Evolutionary conservation across 2,797 vertebrate species (phyloP).

Genomic region (Pangasius mekongensis): DNA sequence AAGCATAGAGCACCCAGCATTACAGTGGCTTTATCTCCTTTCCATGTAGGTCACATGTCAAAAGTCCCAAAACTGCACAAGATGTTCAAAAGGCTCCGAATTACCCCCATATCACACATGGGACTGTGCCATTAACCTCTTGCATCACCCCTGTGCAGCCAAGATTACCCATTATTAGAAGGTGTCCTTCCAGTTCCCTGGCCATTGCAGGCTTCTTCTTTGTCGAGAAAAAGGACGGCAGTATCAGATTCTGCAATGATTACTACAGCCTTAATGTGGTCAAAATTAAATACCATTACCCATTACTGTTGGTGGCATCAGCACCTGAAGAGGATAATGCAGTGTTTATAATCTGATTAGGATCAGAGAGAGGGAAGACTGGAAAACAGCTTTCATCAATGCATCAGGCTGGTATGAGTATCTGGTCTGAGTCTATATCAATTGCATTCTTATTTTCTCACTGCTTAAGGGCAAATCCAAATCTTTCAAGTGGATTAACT

Average conservation of each 20-base stretch:
- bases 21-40: neutral
- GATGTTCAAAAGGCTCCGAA: neutral
- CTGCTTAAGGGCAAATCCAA: neutral
- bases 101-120: neutral
- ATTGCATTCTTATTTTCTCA: neutral
- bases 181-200: neutral
- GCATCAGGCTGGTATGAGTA: neutral
- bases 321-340: neutral
- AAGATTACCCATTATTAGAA: neutral
- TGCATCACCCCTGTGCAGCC: neutral
- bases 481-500: neutral
- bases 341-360: neutral
- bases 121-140: neutral
- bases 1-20: neutral
- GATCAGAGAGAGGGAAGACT: neutral
- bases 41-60: neutral
- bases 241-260: neutral
- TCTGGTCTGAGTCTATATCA: neutral
- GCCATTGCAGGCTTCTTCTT: neutral
- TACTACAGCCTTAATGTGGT: neutral
- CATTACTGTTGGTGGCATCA: neutral
- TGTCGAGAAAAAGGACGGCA: neutral
- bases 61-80: neutral
- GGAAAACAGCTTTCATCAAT: neutral
- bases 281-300: neutral